Conservation (phyloP, 2,888 invertebrate genomes). For the Acheta domesticus region DNA sequence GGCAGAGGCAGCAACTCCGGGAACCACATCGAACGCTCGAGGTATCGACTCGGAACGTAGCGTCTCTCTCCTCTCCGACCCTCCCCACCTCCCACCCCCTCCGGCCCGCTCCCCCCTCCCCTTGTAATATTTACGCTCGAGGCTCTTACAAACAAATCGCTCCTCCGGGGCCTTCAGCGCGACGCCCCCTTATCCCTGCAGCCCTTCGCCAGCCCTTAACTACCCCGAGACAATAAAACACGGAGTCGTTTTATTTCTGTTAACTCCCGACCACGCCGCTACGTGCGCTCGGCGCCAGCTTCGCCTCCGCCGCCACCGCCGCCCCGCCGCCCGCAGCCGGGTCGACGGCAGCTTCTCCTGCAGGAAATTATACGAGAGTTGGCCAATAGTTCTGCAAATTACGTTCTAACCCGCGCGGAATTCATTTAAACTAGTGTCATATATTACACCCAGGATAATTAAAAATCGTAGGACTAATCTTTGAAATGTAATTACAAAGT, state of each 20-base stretch:
- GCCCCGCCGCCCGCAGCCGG: background rate
- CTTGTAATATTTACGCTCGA: background rate
- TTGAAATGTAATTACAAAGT: slow-evolving; percentile 9
- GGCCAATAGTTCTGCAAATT: slow-evolving; percentile 18
- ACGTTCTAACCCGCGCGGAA: slow-evolving; percentile 9
- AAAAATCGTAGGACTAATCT: slow-evolving; percentile 5
- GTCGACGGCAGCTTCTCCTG: background rate
- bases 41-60: no score
- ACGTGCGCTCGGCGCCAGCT: background rate
- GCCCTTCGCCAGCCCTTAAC: slow-evolving; percentile 9
- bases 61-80: no score
- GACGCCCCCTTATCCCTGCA: background rate
- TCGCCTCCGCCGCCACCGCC: background rate
- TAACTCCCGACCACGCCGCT: background rate
- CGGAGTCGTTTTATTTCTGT: background rate
- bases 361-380: slow-evolving; percentile 18
- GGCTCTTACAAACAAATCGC: slow-evolving; percentile 9
- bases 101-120: background rate
- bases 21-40: no score
- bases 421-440: slow-evolving; percentile 18
- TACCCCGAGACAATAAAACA: slow-evolving; percentile 7
- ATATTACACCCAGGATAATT: slow-evolving; percentile 1
- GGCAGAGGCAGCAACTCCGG: no score
- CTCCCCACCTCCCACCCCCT: no score
- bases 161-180: background rate